Evolutionary conservation across 2,797 vertebrate species (phyloP).

Genomic region (Coendou prehensilis): DNA sequence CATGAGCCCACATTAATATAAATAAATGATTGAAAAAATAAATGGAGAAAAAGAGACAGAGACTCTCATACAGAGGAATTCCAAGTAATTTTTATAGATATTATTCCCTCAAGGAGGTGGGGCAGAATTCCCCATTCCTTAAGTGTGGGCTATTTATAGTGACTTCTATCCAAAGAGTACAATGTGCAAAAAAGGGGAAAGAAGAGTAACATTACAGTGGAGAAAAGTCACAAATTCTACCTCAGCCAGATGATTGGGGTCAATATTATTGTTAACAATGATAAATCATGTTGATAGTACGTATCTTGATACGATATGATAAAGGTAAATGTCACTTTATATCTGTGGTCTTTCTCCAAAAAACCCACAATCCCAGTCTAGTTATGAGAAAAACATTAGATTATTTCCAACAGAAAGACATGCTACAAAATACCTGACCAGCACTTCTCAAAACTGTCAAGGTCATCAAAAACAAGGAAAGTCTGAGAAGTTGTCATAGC

Average conservation of each 20-base stretch:
- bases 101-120: background rate
- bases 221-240: background rate
- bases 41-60: background rate
- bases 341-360: background rate
- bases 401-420: background rate
- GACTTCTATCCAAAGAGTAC: background rate
- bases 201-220: background rate
- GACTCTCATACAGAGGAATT: background rate
- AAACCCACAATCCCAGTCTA: background rate
- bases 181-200: background rate
- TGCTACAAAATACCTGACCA: background rate
- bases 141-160: background rate
- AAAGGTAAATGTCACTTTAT: background rate
- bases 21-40: background rate
- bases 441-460: background rate
- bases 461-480: background rate
- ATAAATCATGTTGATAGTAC: background rate
- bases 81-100: constrained; percentile 5
- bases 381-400: background rate
- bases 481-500: background rate
- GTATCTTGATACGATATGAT: background rate
- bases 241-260: background rate
- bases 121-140: background rate
- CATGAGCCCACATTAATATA: background rate
- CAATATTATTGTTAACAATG: background rate